Evolutionary conservation across 1,140 invertebrate species (phyloP).

Genomic region (Galendromus occidentalis): DNA sequence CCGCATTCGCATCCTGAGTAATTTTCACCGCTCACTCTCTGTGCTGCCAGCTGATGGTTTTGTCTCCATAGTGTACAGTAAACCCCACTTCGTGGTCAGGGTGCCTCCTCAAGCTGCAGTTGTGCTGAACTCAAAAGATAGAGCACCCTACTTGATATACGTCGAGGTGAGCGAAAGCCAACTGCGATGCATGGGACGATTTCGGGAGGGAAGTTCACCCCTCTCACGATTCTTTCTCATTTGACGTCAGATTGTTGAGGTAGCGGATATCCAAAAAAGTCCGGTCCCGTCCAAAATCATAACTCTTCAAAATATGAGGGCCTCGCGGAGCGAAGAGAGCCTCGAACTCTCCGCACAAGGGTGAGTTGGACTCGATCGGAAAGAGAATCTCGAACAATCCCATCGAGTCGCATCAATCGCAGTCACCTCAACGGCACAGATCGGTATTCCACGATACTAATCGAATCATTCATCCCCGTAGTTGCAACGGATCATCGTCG

Average conservation of each 20-base stretch:
- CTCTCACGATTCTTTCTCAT: too few species aligned
- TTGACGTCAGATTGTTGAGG: constrained; percentile 38
- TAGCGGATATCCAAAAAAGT: constrained; percentile 57
- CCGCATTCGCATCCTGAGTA: too few species aligned
- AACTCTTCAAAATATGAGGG: constrained; percentile 48
- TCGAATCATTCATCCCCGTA: too few species aligned
- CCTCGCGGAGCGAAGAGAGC: constrained; percentile 86
- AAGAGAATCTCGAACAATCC: too few species aligned
- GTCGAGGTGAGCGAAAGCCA: constrained; percentile 48
- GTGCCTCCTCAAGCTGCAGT: constrained; percentile 84
- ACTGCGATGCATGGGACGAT: too few species aligned
- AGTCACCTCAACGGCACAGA: too few species aligned
- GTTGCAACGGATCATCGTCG: background rate
- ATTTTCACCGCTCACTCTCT: too few species aligned
- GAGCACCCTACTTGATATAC: constrained; percentile 95
- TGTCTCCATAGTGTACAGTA: background rate
- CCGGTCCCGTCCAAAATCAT: constrained; percentile 52
- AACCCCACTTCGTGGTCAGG: constrained; percentile 60
- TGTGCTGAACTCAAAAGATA: constrained; percentile 96
- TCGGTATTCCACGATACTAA: too few species aligned
- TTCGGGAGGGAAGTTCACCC: too few species aligned
- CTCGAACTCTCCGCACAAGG: constrained; percentile 26
- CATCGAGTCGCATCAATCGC: too few species aligned
- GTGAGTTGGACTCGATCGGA: too few species aligned
- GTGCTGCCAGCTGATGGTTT: too few species aligned